A percentile compares a stretch with the other conserved stretches of the same genome.
phyloP scores from a whole-genome alignment of 2,888 invertebrate genomes.

The Philonicus albiceps region DNA sequence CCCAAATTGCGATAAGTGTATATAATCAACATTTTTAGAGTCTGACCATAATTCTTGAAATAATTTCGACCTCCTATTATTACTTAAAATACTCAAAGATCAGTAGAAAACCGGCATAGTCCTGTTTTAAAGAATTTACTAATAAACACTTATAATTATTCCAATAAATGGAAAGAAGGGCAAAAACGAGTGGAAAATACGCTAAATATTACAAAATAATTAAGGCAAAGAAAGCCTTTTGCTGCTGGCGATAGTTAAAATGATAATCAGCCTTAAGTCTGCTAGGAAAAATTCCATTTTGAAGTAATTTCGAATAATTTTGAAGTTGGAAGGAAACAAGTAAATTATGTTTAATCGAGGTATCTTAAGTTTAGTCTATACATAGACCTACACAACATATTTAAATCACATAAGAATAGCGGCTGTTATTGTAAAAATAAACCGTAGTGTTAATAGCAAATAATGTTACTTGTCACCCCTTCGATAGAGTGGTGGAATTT shows the following conservation, averaged over 20 bases:
- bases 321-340: background rate
- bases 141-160: background rate
- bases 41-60: background rate
- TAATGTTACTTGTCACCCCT: constrained; percentile 22
- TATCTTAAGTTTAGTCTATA: constrained; percentile 18
- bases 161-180: background rate
- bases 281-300: constrained; percentile 12
- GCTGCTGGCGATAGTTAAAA: background rate
- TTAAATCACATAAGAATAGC: constrained; percentile 29
- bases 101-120: background rate
- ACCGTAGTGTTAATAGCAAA: constrained; percentile 35
- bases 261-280: constrained; percentile 17
- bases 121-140: background rate
- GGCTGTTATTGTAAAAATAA: constrained; percentile 40
- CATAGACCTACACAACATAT: background rate
- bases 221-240: background rate
- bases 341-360: background rate
- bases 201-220: background rate
- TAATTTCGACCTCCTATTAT: background rate
- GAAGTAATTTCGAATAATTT: constrained; percentile 10
- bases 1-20: background rate
- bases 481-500: constrained; percentile 28
- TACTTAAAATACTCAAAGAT: background rate
- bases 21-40: background rate
- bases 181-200: background rate